Base-by-base conservation (phyloP, 2,797 vertebrate genomes). In the Coregonus suidteri region DNA sequence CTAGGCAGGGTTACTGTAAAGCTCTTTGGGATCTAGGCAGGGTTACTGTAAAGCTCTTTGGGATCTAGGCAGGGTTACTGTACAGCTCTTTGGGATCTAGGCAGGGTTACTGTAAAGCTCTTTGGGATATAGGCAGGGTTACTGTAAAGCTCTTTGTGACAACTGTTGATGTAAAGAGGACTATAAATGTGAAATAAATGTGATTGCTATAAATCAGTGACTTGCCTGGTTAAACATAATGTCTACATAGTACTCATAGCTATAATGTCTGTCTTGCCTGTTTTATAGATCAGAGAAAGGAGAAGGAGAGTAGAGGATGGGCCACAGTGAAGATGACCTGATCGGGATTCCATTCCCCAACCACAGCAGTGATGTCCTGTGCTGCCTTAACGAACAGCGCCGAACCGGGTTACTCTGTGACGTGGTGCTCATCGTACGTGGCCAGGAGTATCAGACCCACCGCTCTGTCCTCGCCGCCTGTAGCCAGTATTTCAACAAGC, bases 301-400 rank as follows among this genome's bases (percentile, higher is more conserved):
- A 71, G 79, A 59, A 71, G 83, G 76, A 76, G 81, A 70, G 83
- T 75, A 76, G 81, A 92, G 91, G 87, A 99, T 99, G 98, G 96
- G 97, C 86, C 95, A 95, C 95, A 93, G 95, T 88, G 94, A 96
- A 80, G 97, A 99, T 66, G 98, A 99, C 86, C 94, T 98, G 84
- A 99, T 99, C 0, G 98, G 98, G 91, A 99, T 99, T 86, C 98
- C 98, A 74, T 99, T 99, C 94, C 98, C 98, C 0, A 98, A 99
- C 89, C 98, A 99, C 94, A 99, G 98, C 96, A 99, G 95, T 0
- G 98, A 99, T 34, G 94, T 99, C 66, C 92, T 99, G 30, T 99
- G 97, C 77, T 96, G 97, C 74, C 93, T 99, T n/a, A 99, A 99
- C 0, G 96, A 99, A 89, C 98, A 99, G 91, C 93, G 98, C 0